Evolutionary conservation across 2,888 invertebrate species (phyloP).

Genomic region (Saturnia japonica): DNA sequence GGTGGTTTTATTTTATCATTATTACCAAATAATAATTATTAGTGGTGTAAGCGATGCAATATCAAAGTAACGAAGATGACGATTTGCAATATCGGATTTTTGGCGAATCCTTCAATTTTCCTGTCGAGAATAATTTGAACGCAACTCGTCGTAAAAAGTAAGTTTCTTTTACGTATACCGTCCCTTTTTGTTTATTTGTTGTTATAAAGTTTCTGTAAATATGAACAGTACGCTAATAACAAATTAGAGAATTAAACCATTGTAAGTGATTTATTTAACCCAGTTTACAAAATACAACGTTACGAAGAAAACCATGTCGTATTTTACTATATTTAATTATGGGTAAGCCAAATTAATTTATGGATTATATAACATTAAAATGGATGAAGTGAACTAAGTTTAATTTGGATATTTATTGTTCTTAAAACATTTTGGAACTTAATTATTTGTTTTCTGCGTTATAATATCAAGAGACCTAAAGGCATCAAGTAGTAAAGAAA

Average conservation of each 20-base stretch:
- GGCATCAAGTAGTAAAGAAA: no score
- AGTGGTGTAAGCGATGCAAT: constrained; percentile 80
- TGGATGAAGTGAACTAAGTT: no score
- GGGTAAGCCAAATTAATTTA: background rate
- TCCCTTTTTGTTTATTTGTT: background rate
- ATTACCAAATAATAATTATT: constrained; percentile 55
- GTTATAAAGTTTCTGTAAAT: background rate
- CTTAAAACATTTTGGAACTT: no score
- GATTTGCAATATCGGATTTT: constrained; percentile 80
- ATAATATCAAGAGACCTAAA: no score
- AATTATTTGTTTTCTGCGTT: no score
- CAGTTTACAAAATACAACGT: background rate
- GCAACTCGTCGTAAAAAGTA: constrained; percentile 66
- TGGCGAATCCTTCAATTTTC: constrained; percentile 75
- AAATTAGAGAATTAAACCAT: background rate
- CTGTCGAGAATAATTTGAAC: constrained; percentile 51
- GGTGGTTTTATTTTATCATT: constrained; percentile 67
- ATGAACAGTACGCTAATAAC: background rate
- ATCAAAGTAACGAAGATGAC: constrained; percentile 76
- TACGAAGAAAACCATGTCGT: background rate
- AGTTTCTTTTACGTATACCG: constrained; percentile 43
- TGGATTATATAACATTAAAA: no score
- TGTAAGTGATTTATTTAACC: background rate
- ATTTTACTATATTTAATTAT: background rate
- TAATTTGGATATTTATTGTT: no score